Base-by-base conservation (phyloP, 2,797 vertebrate genomes). In the Silurus lanzhouensis region DNA sequence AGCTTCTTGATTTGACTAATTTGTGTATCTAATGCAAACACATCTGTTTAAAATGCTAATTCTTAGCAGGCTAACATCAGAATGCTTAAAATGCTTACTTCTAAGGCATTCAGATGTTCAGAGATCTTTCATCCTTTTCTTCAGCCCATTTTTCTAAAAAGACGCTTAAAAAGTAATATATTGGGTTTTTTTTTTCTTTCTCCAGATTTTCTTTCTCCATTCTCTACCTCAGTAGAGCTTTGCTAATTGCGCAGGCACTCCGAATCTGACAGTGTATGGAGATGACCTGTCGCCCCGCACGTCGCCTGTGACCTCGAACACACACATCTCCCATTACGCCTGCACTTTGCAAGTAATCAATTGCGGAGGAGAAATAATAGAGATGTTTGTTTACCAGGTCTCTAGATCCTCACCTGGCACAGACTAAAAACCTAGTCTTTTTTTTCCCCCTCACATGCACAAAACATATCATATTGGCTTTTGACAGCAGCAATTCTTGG, bases 401-500 rank as follows among this genome's bases (percentile, higher is more conserved):
- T 22, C 67, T 63, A 64, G 67, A 68, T 78, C 61, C 83, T 81
- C 60, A 60, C 27, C 58, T 60, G 66, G 66, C 38, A 13, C 14
- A 67, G 78, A 72, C 52, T 61, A 61, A 58, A 63, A 86, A 81
- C 64, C 75, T 85, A 38, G 17, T n/a, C 8, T 60, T 46, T 81
- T 38, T 38, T 38, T 38, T 3, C 38, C 4, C 4, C 20, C 63
- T 66, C 44, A 63, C 64, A 58, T 66, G 67, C 68, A 81, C 68
- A 76, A 68, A 38, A 85, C 68, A 78, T 38, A 63, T 85, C 71
- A 72, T 60, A 63, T 55, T 82, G 77, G 83, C 72, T 87, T 85
- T 83, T 82, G 81, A 86, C 85, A 84, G 72, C 82, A n/a, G 81
- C 83, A 83, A 71, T 83, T 83, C 77, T 83, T 67, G 27, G 20